phyloP scores from a whole-genome alignment of 2,113 vertebrate genomes.

The Caretta caretta region DNA sequence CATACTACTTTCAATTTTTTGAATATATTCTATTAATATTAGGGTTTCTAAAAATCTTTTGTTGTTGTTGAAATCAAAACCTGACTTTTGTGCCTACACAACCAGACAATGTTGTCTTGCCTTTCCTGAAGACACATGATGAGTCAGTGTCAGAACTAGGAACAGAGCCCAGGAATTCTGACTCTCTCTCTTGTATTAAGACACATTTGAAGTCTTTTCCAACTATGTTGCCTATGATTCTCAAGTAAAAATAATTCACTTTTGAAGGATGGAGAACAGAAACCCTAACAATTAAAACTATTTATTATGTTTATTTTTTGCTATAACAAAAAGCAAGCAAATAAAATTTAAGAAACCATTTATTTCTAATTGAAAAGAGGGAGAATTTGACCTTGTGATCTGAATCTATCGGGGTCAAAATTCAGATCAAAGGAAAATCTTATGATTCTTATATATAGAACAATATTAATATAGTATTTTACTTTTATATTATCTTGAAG shows the following conservation, averaged over 20 bases:
- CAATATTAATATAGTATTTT: background rate
- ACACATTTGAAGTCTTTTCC: background rate
- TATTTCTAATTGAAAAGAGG: background rate
- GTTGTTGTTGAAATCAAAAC: background rate
- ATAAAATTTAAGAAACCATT: background rate
- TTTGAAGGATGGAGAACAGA: background rate
- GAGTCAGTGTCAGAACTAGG: background rate
- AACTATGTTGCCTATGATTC: background rate
- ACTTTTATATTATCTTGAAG: background rate
- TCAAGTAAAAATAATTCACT: background rate
- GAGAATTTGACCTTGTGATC: background rate
- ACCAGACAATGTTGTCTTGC: background rate
- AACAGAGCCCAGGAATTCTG: background rate
- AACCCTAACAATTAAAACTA: background rate
- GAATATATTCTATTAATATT: background rate
- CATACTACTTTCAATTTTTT: background rate
- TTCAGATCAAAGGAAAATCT: background rate
- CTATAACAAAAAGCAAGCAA: background rate
- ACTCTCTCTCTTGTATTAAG: background rate
- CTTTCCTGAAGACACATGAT: background rate
- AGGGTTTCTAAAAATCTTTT: background rate
- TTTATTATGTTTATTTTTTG: background rate
- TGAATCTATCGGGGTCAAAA: background rate
- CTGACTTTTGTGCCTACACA: background rate
- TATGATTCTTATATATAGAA: background rate